These are phyloP conservation scores for Centropyge bicolor DNA, from an alignment of 2,797 vertebrate genomes.

Conservation along the genomic window DNA sequence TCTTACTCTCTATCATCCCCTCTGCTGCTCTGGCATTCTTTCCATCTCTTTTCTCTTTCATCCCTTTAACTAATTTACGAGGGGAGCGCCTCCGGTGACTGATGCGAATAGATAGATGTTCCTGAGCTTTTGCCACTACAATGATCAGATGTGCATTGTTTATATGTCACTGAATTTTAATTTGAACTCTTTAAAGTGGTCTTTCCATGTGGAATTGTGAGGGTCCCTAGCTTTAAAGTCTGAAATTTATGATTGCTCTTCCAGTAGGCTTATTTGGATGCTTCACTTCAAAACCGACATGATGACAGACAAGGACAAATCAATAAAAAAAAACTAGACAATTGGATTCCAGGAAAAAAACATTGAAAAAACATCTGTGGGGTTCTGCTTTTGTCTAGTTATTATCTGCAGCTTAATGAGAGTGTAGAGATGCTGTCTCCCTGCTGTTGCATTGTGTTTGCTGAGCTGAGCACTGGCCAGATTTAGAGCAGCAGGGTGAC, in stretches of 20 bases:
- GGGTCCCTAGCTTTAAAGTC: conserved; percentile 21
- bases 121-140: conserved; percentile 35
- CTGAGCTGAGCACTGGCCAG: conserved; percentile 71
- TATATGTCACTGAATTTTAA: conserved; percentile 55
- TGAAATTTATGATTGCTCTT: conserved; percentile 22
- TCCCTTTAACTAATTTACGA: conserved; percentile 57
- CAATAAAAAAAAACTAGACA: conserved; percentile 39
- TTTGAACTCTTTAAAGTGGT: conserved; percentile 50
- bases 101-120: conserved; percentile 52
- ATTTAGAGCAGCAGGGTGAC: conserved; percentile 75
- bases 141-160: conserved; percentile 60
- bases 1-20: conserved; percentile 31
- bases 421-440: conserved; percentile 60
- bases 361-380: conserved; percentile 28
- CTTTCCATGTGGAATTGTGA: conserved; percentile 26
- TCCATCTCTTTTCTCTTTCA: conserved; percentile 52
- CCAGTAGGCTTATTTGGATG: conserved; percentile 19
- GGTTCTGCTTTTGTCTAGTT: conserved; percentile 52
- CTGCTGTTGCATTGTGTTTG: conserved; percentile 76
- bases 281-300: conserved; percentile 43
- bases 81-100: conserved; percentile 24
- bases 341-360: conserved; percentile 22
- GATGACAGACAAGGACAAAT: conserved; percentile 42
- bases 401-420: conserved; percentile 70
- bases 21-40: conserved; percentile 50